Evolutionary conservation across 2,888 invertebrate genomes (phyloP), one percentile per base, ranked within the genome.

Genomic region (Torymus tubicola): DNA sequence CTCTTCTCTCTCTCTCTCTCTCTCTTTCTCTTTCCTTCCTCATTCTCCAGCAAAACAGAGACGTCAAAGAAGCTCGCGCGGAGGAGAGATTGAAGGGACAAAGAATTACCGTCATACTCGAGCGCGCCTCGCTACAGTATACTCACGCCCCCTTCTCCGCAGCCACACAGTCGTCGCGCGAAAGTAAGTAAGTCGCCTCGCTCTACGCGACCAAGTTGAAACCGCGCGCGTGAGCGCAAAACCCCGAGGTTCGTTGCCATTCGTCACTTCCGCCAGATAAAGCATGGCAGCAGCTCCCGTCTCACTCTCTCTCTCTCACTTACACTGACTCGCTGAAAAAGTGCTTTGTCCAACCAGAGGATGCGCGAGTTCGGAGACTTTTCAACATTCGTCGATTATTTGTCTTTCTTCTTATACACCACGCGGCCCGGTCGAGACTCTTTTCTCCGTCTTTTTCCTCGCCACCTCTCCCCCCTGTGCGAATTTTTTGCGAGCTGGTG

Each of bases 201-300:
- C 31, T 78, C 72, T 16, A 13, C 52, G 53, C n/a, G 55, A 64
- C 18, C 16, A 69, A 63, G 64, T 60, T 42, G 16, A 68, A 74
- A 55, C 63, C 18, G 10, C 63, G 57, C 16, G 73, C 65, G 21
- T 14, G 13, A 13, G 57, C 24, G 77, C 69, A 84, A 84, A 85
- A 85, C 85, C 83, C 82, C 68, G 61, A 52, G 58, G 42, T 64
- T 73, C 71, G 71, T 84, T 84, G 86, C 87, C 86, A 87, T 88
- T 86, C 86, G 86, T 88, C 87, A 88, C 87, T 87, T 88, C 87
- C 86, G 87, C 86, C 86, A 87, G 86, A 88, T 88, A 88, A 87
- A 87, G 82, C 87, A 77, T 82, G 84, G 81, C 80, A 83, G 76
- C 63, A 31, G 31, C 31, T 3, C 2, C 31, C 31, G 8, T 8